These are phyloP conservation scores for Denticeps clupeoides DNA, from an alignment of 2,797 vertebrate species.

Conservation along the genomic window DNA sequence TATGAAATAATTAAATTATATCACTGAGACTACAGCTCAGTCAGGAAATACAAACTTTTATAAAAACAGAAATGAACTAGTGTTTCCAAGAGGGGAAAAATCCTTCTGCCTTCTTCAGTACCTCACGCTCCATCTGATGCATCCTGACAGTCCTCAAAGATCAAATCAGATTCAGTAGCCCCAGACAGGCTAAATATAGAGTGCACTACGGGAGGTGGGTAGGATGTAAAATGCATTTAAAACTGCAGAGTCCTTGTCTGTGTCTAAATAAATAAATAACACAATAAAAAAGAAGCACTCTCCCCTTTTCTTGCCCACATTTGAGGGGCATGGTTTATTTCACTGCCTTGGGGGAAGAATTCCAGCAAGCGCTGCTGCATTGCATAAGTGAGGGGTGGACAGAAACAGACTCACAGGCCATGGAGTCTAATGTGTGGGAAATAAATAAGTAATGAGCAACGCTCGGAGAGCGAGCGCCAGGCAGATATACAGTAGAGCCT, in stretches of 20 bases:
- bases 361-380: constrained; percentile 12
- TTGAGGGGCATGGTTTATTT: constrained; percentile 13
- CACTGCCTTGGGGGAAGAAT: constrained; percentile 8
- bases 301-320: background rate
- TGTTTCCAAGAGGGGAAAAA: no score
- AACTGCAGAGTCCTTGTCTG: constrained; percentile 15
- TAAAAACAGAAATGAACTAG: no score
- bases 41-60: no score
- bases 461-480: background rate
- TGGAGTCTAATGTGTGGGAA: constrained; percentile 10
- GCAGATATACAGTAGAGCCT: background rate
- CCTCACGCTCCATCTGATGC: constrained; percentile 5
- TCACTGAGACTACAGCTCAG: no score
- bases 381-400: constrained; percentile 19
- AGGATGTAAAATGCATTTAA: constrained; percentile 12
- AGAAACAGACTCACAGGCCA: constrained; percentile 6
- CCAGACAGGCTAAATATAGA: constrained; percentile 30
- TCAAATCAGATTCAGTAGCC: constrained; percentile 25
- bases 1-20: no score
- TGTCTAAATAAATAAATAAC: background rate
- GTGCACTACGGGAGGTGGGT: constrained; percentile 3
- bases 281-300: constrained; percentile 5
- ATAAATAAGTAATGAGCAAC: background rate
- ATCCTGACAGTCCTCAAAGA: constrained; percentile 29
- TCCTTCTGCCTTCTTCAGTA: background rate